Evolutionary conservation across 2,113 vertebrate species (phyloP).

Genomic region (Cyrtonyx montezumae): DNA sequence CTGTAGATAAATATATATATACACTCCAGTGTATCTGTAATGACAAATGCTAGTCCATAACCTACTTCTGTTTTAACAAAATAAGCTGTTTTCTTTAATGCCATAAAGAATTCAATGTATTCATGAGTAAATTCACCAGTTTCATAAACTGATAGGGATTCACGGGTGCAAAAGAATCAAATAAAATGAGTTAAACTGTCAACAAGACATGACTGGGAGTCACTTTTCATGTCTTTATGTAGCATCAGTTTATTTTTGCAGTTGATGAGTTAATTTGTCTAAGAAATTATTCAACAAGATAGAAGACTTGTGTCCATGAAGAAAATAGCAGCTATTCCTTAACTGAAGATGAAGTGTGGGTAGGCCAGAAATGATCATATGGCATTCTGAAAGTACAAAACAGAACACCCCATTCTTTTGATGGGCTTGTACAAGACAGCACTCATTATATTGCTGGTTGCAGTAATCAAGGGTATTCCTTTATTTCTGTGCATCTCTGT

Average conservation of each 20-base stretch:
- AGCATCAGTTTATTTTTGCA: background rate
- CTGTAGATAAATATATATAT: background rate
- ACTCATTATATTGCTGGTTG: background rate
- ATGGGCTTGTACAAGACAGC: background rate
- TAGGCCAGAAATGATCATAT: background rate
- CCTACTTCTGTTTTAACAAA: background rate
- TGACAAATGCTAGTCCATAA: background rate
- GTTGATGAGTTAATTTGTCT: background rate
- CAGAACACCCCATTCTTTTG: background rate
- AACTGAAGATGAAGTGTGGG: background rate
- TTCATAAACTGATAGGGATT: background rate
- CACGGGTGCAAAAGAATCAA: background rate
- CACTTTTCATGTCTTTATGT: background rate
- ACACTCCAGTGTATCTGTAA: background rate
- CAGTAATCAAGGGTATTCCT: background rate
- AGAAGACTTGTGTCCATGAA: background rate
- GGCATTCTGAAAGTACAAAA: background rate
- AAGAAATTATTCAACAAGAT: background rate
- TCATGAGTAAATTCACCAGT: background rate
- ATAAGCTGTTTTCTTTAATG: background rate
- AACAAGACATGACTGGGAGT: background rate
- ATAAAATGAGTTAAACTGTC: background rate
- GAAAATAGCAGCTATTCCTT: background rate
- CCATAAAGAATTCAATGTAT: background rate
- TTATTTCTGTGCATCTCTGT: background rate